A percentile compares a stretch with the other conserved stretches of the same genome.
Evolutionary conservation across 2,888 invertebrate species (phyloP).

Genomic region (Xanthia togata): DNA sequence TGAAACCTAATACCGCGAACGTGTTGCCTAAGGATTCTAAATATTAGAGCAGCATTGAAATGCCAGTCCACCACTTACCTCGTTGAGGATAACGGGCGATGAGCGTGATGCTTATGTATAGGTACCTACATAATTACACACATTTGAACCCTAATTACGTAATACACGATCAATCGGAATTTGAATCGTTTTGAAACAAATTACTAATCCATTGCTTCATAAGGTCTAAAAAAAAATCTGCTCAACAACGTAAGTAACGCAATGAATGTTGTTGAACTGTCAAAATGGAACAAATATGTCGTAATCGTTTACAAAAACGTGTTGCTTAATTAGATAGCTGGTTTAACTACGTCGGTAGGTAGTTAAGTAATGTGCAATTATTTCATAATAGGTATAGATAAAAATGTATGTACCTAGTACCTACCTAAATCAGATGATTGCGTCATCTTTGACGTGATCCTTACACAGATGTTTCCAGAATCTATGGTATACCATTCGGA

Average conservation of each 20-base stretch:
- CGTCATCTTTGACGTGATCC: background rate
- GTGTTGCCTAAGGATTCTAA: slow-evolving; percentile 8
- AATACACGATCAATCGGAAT: too few relatives aligned
- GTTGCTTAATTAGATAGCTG: too few relatives aligned
- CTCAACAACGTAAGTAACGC: too few relatives aligned
- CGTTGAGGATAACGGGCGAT: background rate
- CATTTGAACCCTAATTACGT: too few relatives aligned
- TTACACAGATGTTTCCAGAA: too few relatives aligned
- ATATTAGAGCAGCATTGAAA: slow-evolving; percentile 27
- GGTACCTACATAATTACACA: background rate
- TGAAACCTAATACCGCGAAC: background rate
- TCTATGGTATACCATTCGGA: background rate
- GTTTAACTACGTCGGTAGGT: background rate
- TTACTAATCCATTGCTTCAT: too few relatives aligned
- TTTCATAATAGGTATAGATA: background rate
- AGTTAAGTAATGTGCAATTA: background rate
- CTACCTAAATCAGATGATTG: background rate
- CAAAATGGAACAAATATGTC: too few relatives aligned
- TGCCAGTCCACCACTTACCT: background rate
- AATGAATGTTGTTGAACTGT: too few relatives aligned
- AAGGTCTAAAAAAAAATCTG: too few relatives aligned
- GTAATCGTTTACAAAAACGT: too few relatives aligned
- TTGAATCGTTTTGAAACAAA: too few relatives aligned
- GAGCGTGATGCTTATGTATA: background rate
- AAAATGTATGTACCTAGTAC: background rate